These are phyloP conservation scores for Scaptomyza polygonia DNA, from an alignment of 2,888 invertebrate species.

Conservation along the genomic window DNA sequence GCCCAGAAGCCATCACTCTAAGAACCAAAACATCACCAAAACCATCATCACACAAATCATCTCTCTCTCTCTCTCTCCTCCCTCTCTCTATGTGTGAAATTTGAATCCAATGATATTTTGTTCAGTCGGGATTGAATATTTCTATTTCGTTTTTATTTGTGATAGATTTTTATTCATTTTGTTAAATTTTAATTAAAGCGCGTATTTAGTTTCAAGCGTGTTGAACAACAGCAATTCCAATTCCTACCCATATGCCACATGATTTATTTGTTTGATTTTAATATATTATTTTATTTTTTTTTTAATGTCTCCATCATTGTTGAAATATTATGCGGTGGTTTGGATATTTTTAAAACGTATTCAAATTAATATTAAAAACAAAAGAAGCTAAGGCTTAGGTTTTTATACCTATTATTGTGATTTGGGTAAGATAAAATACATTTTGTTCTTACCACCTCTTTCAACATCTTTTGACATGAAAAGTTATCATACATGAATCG, in stretches of 20 bases:
- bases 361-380: no score
- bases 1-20: constrained; percentile 19
- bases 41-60: constrained; percentile 16
- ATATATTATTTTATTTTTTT: no score
- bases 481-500: no score
- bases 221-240: not conserved
- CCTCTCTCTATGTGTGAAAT: constrained; percentile 22
- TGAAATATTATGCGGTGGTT: not conserved
- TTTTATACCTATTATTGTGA: no score
- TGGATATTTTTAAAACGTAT: not conserved
- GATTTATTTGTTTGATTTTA: not conserved
- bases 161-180: constrained; percentile 16
- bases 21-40: constrained; percentile 4
- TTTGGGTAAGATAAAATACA: no score
- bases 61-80: not conserved
- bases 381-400: no score
- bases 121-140: no score
- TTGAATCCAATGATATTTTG: constrained; percentile 57
- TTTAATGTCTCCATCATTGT: not conserved
- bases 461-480: no score
- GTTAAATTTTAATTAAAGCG: constrained; percentile 65
- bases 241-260: no score
- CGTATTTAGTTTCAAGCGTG: constrained; percentile 13
- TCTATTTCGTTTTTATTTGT: no score
- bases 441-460: no score